phyloP scores from a whole-genome alignment of 1,140 invertebrate species.

The Drosophila navojoa region DNA sequence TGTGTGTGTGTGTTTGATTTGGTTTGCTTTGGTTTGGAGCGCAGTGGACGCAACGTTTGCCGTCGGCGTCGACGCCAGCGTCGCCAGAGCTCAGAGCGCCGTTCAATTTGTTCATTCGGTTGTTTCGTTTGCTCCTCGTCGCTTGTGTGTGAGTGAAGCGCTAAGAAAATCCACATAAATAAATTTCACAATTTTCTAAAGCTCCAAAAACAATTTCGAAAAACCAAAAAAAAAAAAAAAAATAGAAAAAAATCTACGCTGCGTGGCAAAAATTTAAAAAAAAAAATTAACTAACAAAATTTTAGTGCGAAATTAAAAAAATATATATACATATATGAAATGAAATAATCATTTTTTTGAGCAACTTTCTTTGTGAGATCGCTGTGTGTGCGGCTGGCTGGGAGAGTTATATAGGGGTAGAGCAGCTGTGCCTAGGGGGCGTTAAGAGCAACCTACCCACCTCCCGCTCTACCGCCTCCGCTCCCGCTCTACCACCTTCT shows the following conservation, averaged over 20 bases:
- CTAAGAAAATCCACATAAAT: conserved; percentile 38
- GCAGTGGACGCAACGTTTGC: conserved; percentile 42
- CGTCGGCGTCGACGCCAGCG: conserved; percentile 31
- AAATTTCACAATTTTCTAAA: conserved; percentile 27
- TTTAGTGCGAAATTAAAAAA: conserved; percentile 11
- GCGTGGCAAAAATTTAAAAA: conserved; percentile 25
- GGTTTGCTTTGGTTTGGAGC: conserved; percentile 77
- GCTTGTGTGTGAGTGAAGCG: conserved; percentile 74
- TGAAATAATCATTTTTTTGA: neutral
- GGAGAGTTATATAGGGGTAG: neutral
- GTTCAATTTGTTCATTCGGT: conserved; percentile 75
- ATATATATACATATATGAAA: neutral
- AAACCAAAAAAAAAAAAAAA: conserved; percentile 30
- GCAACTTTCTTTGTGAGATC: conserved; percentile 38
- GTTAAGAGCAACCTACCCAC: neutral
- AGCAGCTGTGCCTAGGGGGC: neutral
- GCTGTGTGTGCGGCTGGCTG: conserved; percentile 7
- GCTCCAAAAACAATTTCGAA: conserved; percentile 30
- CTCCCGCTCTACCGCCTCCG: neutral
- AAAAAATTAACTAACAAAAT: neutral
- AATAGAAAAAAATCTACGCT: conserved; percentile 15
- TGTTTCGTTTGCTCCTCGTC: conserved; percentile 81
- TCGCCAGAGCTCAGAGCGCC: conserved; percentile 50
- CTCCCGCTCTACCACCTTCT: neutral
- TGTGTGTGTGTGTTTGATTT: conserved; percentile 62